phyloP scores from a whole-genome alignment of 2,113 vertebrate genomes.

The Cavia porcellus region DNA sequence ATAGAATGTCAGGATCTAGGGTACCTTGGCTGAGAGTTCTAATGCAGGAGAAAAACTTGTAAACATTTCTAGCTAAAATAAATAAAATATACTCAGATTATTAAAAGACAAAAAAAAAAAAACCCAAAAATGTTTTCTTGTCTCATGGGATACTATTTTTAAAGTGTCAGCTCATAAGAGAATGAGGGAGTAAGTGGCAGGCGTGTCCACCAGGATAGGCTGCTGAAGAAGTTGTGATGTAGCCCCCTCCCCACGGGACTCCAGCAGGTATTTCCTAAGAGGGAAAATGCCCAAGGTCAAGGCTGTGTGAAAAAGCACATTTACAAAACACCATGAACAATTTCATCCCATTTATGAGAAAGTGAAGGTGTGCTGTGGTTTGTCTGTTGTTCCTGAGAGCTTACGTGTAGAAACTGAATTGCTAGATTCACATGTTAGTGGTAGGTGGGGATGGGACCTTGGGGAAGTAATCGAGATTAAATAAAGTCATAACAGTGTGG shows the following conservation, averaged over 20 bases:
- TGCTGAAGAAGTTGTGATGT: background rate
- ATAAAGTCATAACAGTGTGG: background rate
- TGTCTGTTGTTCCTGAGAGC: background rate
- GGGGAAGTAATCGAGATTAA: background rate
- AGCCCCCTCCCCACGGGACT: fast-evolving
- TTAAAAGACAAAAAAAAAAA: conserved; percentile 29
- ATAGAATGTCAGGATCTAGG: background rate
- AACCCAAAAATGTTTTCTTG: conserved; percentile 24
- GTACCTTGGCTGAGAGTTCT: background rate
- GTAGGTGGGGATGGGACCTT: background rate
- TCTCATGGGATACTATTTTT: conserved; percentile 10
- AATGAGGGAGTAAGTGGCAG: background rate
- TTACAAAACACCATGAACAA: background rate
- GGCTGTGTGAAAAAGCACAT: background rate
- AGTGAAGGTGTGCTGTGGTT: background rate
- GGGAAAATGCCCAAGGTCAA: background rate
- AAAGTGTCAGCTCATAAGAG: background rate
- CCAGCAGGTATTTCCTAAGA: background rate
- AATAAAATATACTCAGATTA: conserved; percentile 3
- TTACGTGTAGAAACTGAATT: background rate
- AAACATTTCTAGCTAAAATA: conserved; percentile 50
- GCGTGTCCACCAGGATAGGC: fast-evolving
- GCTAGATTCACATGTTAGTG: background rate
- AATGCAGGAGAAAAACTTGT: background rate
- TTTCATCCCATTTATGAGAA: conserved; percentile 33